Conservation (phyloP, 2,888 invertebrate species). For the Amblyjoppa fuscipennis region DNA sequence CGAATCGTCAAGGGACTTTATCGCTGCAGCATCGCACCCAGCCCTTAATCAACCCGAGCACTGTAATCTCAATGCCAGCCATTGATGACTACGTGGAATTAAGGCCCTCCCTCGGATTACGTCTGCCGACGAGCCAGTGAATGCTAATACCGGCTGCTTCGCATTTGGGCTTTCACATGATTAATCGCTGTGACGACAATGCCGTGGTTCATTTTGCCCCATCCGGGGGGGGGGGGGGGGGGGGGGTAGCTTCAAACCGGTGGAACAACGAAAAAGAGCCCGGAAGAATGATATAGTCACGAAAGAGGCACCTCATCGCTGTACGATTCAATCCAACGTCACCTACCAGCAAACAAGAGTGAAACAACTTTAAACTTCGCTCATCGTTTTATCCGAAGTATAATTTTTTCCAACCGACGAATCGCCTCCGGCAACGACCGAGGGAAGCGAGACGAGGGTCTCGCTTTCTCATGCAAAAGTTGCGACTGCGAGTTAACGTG, state of each 20-base stretch:
- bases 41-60: background rate
- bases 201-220: conserved; percentile 41
- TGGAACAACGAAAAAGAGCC: background rate
- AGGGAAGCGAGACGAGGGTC: background rate
- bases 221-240: background rate
- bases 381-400: background rate
- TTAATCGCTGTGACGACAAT: conserved; percentile 62
- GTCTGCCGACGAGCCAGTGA: conserved; percentile 45
- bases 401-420: background rate
- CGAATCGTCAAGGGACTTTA: background rate
- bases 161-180: conserved; percentile 30
- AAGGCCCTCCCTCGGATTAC: conserved; percentile 6
- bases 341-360: background rate
- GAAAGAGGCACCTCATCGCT: background rate
- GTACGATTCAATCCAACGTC: background rate
- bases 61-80: background rate
- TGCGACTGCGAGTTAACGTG: background rate
- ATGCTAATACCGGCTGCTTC: conserved; percentile 32
- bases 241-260: background rate
- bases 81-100: conserved; percentile 9
- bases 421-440: background rate
- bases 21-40: conserved; percentile 53
- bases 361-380: background rate
- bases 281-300: background rate
- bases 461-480: conserved; percentile 2